Evolutionary conservation across 2,888 invertebrate genomes (phyloP).

Genomic region (Eulithis testata): DNA sequence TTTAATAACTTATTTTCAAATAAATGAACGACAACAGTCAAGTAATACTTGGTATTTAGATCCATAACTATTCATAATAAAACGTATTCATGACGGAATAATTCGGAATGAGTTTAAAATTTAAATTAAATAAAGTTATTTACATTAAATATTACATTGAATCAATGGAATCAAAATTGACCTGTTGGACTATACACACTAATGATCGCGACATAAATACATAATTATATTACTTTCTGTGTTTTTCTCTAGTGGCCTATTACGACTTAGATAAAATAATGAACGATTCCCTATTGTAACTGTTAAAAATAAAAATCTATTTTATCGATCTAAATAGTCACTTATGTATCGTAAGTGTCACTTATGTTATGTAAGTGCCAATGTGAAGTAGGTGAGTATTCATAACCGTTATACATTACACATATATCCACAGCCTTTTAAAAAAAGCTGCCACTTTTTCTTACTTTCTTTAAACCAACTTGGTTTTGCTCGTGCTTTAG

Average conservation of each 20-base stretch:
- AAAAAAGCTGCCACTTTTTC: slow-evolving; percentile 4
- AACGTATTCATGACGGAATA: slow-evolving; percentile 53
- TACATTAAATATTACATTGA: slow-evolving; percentile 38
- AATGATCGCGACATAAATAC: slow-evolving; percentile 14
- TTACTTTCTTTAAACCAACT: not conserved
- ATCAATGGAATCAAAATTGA: slow-evolving; percentile 41
- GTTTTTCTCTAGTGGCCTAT: not conserved
- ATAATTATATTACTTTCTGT: not conserved
- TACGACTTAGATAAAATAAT: too few relatives aligned
- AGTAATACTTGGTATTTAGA: slow-evolving; percentile 42
- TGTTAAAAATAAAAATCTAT: not conserved
- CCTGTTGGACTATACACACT: slow-evolving; percentile 33
- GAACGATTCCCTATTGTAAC: not conserved
- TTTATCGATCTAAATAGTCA: slow-evolving; percentile 1
- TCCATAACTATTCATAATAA: slow-evolving; percentile 45
- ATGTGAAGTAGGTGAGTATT: not conserved
- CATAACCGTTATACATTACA: slow-evolving; percentile 4
- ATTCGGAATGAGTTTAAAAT: slow-evolving; percentile 44
- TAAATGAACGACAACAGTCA: slow-evolving; percentile 47
- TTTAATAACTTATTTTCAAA: slow-evolving; percentile 18
- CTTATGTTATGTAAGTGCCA: too few relatives aligned
- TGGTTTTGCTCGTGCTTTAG: not conserved
- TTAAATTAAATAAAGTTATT: slow-evolving; percentile 39
- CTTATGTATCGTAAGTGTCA: not conserved
- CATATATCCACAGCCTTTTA: slow-evolving; percentile 19